Percentiles rank a stretch among this genome's conserved stretches.
Evolutionary conservation across 2,888 invertebrate species (phyloP).

Genomic region (Gryllus longicercus): DNA sequence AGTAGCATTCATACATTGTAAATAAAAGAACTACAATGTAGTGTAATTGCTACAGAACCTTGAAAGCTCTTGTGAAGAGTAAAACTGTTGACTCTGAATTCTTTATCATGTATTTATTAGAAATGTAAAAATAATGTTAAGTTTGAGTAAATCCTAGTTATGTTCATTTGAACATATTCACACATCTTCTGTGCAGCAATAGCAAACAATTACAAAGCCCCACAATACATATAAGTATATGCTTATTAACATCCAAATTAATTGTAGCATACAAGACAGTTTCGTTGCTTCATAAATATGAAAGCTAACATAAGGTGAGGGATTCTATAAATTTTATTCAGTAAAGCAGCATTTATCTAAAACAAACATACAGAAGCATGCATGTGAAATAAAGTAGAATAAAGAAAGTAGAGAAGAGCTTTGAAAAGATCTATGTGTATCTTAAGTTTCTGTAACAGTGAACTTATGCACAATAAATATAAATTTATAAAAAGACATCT

Average conservation of each 20-base stretch:
- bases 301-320: slow-evolving; percentile 1
- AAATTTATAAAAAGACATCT: no score
- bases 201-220: background rate
- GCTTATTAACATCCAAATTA: background rate
- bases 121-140: background rate
- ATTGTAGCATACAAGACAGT: background rate
- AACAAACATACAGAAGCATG: background rate
- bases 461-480: background rate
- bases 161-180: background rate
- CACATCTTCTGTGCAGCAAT: slow-evolving; percentile 17
- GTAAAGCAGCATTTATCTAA: background rate
- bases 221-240: background rate
- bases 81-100: background rate
- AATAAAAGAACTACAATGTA: background rate
- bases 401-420: background rate
- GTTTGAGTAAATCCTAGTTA: background rate
- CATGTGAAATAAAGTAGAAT: background rate
- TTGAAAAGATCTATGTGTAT: background rate
- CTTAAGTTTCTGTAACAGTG: background rate
- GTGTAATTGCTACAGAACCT: background rate
- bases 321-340: background rate
- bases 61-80: background rate
- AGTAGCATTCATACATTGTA: slow-evolving; percentile 4
- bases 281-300: background rate
- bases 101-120: slow-evolving; percentile 7